These are phyloP conservation scores for Halichoerus grypus DNA, from an alignment of 2,113 vertebrate genomes.

Conservation along the genomic window DNA sequence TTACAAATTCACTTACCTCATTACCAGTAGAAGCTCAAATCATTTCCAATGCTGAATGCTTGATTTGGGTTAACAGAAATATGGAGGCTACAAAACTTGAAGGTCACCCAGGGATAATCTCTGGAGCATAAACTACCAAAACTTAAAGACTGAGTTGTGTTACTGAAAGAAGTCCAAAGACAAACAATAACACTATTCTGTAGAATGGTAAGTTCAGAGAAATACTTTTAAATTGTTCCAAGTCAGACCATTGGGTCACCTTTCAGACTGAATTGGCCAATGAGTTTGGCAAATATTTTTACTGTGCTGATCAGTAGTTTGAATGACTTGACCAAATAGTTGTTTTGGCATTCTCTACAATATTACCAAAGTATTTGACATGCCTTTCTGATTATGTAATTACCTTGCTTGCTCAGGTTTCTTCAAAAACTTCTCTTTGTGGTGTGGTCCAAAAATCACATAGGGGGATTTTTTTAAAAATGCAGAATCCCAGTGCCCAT, in stretches of 20 bases:
- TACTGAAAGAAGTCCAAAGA: slow-evolving; percentile 50
- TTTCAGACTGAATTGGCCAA: slow-evolving; percentile 66
- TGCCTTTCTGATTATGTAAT: slow-evolving; percentile 63
- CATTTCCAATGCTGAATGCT: neutral
- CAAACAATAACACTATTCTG: slow-evolving; percentile 60
- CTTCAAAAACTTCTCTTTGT: slow-evolving; percentile 61
- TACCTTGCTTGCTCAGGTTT: slow-evolving; percentile 47
- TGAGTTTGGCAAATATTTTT: slow-evolving; percentile 71
- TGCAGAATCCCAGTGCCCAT: neutral
- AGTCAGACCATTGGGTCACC: slow-evolving; percentile 24
- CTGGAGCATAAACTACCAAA: slow-evolving; percentile 36
- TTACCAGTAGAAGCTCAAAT: neutral
- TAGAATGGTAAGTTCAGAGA: slow-evolving; percentile 53
- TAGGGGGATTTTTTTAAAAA: neutral
- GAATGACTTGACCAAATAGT: slow-evolving; percentile 76
- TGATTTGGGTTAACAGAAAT: slow-evolving; percentile 12
- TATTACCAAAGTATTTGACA: slow-evolving; percentile 53
- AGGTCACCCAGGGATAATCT: slow-evolving; percentile 53
- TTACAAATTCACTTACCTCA: slow-evolving; percentile 14
- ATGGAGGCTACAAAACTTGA: neutral
- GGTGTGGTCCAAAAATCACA: slow-evolving; percentile 61
- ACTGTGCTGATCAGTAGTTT: slow-evolving; percentile 60
- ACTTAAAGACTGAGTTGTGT: neutral
- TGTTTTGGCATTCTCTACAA: slow-evolving; percentile 63
- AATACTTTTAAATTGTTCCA: slow-evolving; percentile 54